Evolutionary conservation across 2,113 vertebrate species (phyloP), one percentile per base, ranked within the genome.

Genomic region (Lycaon pictus): DNA sequence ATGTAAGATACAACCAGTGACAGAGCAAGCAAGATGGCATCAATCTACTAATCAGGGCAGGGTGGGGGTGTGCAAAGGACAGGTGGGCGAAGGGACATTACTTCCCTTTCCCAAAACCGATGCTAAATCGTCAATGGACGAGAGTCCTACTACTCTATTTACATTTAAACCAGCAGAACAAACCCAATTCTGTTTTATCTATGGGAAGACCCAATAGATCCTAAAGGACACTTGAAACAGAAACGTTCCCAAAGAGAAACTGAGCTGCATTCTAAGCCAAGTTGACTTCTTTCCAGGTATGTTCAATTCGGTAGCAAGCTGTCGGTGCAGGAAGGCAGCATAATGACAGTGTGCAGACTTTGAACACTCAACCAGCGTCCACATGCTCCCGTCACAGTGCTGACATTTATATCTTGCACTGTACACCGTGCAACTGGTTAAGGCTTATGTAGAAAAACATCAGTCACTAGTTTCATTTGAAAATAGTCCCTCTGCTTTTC

Each of bases 211-310:
- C 58, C 83, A 86, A 5, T 80, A 87, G 89, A 90, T 93, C 69
- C 80, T 84, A 90, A 62, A 79, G 76, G 79, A 92, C 86, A 71
- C 62, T 63, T 55, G 79, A 88, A 93, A 95, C 87, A 94, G 92
- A 93, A 88, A 87, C 22, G 8, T 96, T 96, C 77, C 93, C 88
- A 92, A 60, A 95, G 90, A 95, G 88, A 95, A 93, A 87, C 63
- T 51, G 92, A 90, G 77, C 72, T 11, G 65, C 76, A 15, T 93
- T 25, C 85, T 96, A 93, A 97, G 97, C 95, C 95, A 97, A 86
- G 85, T 25, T 95, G 97, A 97, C 81, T 93, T 77, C 94, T 94
- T 94, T 96, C 95, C 93, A 96, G 96, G 95, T 98, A 96, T 86
- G 82, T 94, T 87, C 94, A 94, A 27, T 85, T 88, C 56, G 0